phyloP scores from a whole-genome alignment of 2,113 vertebrate species.

The Camarhynchus parvulus region DNA sequence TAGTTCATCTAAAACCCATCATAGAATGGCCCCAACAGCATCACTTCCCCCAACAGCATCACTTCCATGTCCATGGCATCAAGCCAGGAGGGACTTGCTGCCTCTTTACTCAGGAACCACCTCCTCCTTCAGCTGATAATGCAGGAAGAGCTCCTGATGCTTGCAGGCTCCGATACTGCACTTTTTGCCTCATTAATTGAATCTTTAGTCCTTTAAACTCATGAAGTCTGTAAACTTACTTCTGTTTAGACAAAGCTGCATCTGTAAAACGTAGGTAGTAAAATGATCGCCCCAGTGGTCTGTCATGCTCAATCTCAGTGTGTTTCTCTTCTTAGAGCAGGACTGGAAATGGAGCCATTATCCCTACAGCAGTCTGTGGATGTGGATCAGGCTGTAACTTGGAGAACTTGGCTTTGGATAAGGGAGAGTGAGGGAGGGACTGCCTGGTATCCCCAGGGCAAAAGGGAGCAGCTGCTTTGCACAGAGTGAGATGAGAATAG shows the following conservation, averaged over 20 bases:
- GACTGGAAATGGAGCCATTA: not conserved
- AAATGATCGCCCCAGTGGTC: fast-evolving
- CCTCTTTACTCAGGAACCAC: not conserved
- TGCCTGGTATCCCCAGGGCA: not conserved
- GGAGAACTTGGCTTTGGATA: not conserved
- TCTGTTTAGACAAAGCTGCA: not conserved
- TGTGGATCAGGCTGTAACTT: fast-evolving
- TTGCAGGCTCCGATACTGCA: not conserved
- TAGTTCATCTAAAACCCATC: not conserved
- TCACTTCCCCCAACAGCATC: fast-evolving
- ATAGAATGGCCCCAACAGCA: fast-evolving
- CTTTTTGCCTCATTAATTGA: not conserved
- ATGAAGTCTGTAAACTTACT: not conserved
- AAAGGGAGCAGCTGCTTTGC: not conserved
- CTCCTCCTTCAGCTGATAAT: not conserved
- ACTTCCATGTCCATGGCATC: fast-evolving
- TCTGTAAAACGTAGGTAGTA: not conserved
- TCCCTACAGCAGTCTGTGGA: not conserved
- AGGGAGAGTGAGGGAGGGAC: not conserved
- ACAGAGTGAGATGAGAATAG: not conserved
- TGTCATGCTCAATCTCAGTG: fast-evolving
- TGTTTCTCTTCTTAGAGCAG: not conserved
- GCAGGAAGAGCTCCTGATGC: not conserved
- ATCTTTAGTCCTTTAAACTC: not conserved
- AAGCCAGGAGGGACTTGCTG: not conserved